A percentile compares a stretch with the other conserved stretches of the same genome.
Conservation (phyloP, 2,888 invertebrate species). For the Thysanoteuthis rhombus region DNA sequence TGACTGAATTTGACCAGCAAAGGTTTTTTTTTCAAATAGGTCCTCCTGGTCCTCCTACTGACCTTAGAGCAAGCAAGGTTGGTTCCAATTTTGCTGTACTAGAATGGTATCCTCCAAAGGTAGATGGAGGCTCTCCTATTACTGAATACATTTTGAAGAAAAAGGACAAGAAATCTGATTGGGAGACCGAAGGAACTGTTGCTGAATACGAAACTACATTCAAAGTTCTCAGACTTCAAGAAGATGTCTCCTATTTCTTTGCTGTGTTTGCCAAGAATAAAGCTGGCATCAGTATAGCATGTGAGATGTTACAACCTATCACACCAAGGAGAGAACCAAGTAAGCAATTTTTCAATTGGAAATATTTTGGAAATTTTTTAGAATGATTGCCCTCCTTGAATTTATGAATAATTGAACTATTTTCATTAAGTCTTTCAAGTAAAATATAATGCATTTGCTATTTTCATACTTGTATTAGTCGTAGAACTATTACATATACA, state of each 20-base stretch:
- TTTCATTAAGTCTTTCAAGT: not conserved
- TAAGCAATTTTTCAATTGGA: conserved; percentile 26
- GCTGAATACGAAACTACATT: conserved; percentile 44
- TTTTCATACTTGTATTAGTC: not conserved
- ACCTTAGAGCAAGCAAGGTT: conserved; percentile 55
- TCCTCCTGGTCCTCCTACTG: conserved; percentile 48
- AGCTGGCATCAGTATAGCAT: conserved; percentile 71
- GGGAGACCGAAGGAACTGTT: conserved; percentile 53
- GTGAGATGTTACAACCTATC: conserved; percentile 33
- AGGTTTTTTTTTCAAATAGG: conserved; percentile 36
- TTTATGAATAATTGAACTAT: not conserved
- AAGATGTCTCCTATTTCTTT: conserved; percentile 78
- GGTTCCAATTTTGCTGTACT: conserved; percentile 56
- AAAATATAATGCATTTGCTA: not conserved
- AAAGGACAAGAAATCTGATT: conserved; percentile 51
- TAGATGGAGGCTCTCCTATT: conserved; percentile 65
- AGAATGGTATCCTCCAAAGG: conserved; percentile 61
- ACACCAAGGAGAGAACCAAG: conserved; percentile 38
- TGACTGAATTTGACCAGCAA: not conserved
- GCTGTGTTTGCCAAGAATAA: conserved; percentile 85
- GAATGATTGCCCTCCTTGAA: not conserved
- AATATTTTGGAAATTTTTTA: not conserved
- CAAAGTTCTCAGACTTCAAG: conserved; percentile 46
- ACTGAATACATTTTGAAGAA: conserved; percentile 64
- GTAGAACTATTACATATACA: not conserved